Base-by-base conservation (phyloP, 1,140 invertebrate genomes). In the Contarinia nasturtii region DNA sequence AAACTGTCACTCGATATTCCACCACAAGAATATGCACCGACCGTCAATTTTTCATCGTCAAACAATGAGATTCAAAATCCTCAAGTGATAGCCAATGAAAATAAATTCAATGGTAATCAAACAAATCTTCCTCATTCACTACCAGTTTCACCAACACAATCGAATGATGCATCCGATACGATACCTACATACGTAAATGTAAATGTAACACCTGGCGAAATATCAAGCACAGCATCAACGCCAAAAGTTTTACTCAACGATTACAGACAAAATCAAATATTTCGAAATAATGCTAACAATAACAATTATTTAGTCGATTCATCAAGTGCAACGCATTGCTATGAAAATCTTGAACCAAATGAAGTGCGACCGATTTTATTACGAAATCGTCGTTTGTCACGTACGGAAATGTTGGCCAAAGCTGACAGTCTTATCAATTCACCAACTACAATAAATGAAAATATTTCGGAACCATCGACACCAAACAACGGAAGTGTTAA, bases 131-230 rank as follows among this genome's bases (percentile, higher is more conserved):
- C 17, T 41, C 68, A 11, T 68, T 66, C 17, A 66, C 67, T 21
- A 64, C 65, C 7, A 53, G 59, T 19, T 68, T 66, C 53, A 62
- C 52, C 45, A 56, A 53, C 14, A 68, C 65, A 69, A 57, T 56
- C 63, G 40, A 57, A 65, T 45, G 27, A 27, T 27, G 10, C 27
- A 27, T 27, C 27, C 4, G 27, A 27, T 10, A 5, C 27, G 27
- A 27, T 27, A 27, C 48, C 57, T 17, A 55, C 56, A 7, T 70
- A 76, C 53, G 57, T 76, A 5, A 82, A 82, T 55, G 76, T 82
- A 64, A 83, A 82, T 56, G 62, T 82, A 46, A 68, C 62, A 52
- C 71, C 74, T 11, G 58, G 58, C 27, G 52, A 57, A 48, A 19
- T 27, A 38, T 2, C 36, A 14, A 38, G 12, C 7, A 5, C 17